phyloP scores from a whole-genome alignment of 1,140 invertebrate genomes.

The Steinernema khuongi region DNA sequence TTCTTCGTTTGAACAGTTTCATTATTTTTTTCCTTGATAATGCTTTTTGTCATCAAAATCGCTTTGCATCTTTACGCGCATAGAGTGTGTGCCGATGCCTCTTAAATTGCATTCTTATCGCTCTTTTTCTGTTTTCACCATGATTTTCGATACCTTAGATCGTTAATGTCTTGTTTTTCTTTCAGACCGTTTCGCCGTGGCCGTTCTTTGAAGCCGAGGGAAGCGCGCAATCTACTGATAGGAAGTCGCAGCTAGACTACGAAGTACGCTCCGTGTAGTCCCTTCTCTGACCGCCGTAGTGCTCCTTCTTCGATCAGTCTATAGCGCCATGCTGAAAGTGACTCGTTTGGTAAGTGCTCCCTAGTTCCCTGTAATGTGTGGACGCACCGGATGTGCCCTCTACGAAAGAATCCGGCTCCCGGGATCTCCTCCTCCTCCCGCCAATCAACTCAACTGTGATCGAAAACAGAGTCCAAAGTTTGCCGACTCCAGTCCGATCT shows the following conservation, averaged over 20 bases:
- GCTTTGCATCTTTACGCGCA: too few relatives aligned
- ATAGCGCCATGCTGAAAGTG: not conserved
- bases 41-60: too few relatives aligned
- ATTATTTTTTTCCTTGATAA: too few relatives aligned
- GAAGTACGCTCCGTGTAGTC: conserved; percentile 8
- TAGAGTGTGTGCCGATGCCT: too few relatives aligned
- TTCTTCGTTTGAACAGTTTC: too few relatives aligned
- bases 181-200: not conserved
- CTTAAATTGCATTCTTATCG: too few relatives aligned
- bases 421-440: not conserved
- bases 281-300: conserved; percentile 3
- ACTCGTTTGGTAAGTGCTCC: not conserved
- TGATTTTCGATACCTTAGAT: too few relatives aligned
- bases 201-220: not conserved
- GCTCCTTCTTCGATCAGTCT: not conserved
- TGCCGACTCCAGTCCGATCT: not conserved
- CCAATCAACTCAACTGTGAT: not conserved
- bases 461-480: not conserved
- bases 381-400: not conserved
- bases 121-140: too few relatives aligned
- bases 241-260: not conserved
- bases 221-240: not conserved
- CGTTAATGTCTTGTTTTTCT: too few relatives aligned
- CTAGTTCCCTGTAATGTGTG: not conserved
- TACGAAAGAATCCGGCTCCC: too few relatives aligned